phyloP scores from a whole-genome alignment of 2,888 invertebrate species.

The Digitonthophagus gazella region DNA sequence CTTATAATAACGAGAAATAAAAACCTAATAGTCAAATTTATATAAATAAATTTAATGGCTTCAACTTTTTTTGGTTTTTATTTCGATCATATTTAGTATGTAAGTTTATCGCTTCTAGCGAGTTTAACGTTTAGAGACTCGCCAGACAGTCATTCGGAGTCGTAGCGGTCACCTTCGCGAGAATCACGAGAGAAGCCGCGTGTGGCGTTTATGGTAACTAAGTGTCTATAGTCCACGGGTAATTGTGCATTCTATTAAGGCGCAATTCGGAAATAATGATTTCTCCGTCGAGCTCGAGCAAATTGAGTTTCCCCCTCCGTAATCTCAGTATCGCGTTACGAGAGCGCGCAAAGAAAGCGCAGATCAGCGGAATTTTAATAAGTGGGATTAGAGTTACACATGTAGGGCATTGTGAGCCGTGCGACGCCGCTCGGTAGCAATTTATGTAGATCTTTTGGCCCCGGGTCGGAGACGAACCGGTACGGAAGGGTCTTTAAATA shows the following conservation, averaged over 20 bases:
- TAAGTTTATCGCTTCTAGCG: too few species aligned
- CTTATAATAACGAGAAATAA: too few species aligned
- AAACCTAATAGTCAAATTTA: too few species aligned
- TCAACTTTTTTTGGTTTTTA: too few species aligned
- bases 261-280: background rate
- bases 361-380: conserved; percentile 44
- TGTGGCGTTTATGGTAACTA: background rate
- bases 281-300: background rate
- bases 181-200: background rate
- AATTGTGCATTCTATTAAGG: background rate
- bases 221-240: background rate
- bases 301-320: conserved; percentile 2
- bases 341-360: conserved; percentile 45
- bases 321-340: conserved; percentile 46
- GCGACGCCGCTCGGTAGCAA: conserved; percentile 9
- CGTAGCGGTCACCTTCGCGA: background rate
- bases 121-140: background rate
- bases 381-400: conserved; percentile 52
- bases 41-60: too few species aligned
- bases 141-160: too few species aligned
- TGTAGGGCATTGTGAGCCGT: conserved; percentile 44
- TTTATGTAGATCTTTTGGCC: conserved; percentile 17
- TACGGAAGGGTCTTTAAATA: conserved; percentile 29
- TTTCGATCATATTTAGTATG: too few species aligned
- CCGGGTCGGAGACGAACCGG: conserved; percentile 3